Evolutionary conservation across 1,140 invertebrate species (phyloP).

Genomic region (Megalopta genalis): DNA sequence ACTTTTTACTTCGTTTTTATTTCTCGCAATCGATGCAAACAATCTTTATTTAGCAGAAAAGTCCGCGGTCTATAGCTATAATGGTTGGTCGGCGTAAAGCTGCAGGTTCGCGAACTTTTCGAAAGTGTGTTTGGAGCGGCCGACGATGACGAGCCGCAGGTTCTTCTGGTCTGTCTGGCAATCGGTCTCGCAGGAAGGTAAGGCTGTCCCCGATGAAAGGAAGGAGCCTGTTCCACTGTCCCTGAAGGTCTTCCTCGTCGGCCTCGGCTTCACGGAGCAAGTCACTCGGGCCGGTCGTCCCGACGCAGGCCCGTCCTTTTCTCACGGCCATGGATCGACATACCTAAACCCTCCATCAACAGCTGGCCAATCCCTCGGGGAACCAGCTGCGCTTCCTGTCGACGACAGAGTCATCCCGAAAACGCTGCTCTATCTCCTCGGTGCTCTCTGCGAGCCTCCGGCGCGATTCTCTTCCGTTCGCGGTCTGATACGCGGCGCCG

Average conservation of each 20-base stretch:
- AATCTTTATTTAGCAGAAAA: too few relatives aligned
- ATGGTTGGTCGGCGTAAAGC: too few relatives aligned
- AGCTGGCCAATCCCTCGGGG: slow-evolving; percentile 71
- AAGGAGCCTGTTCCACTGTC: slow-evolving; percentile 58
- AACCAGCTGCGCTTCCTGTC: slow-evolving; percentile 70
- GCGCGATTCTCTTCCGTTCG: not conserved
- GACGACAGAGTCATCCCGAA: slow-evolving; percentile 59
- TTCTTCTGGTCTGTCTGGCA: not conserved
- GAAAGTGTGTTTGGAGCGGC: not conserved
- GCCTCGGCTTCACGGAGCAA: slow-evolving; percentile 56
- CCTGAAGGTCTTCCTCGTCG: slow-evolving; percentile 63
- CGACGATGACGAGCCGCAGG: not conserved
- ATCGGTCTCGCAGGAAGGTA: slow-evolving; percentile 24
- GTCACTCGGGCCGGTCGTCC: slow-evolving; percentile 43
- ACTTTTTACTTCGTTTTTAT: too few relatives aligned
- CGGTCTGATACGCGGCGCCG: slow-evolving; percentile 6
- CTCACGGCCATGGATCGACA: slow-evolving; percentile 69
- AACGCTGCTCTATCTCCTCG: slow-evolving; percentile 12
- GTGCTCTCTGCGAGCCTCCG: not conserved
- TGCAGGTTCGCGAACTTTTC: not conserved
- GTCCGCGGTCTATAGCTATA: too few relatives aligned
- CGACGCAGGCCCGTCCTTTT: slow-evolving; percentile 62
- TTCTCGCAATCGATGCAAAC: too few relatives aligned
- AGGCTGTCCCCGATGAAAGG: slow-evolving; percentile 53
- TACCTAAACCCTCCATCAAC: slow-evolving; percentile 73